Evolutionary conservation across 2,113 vertebrate genomes (phyloP).

Genomic region (Cheilinus undulatus): DNA sequence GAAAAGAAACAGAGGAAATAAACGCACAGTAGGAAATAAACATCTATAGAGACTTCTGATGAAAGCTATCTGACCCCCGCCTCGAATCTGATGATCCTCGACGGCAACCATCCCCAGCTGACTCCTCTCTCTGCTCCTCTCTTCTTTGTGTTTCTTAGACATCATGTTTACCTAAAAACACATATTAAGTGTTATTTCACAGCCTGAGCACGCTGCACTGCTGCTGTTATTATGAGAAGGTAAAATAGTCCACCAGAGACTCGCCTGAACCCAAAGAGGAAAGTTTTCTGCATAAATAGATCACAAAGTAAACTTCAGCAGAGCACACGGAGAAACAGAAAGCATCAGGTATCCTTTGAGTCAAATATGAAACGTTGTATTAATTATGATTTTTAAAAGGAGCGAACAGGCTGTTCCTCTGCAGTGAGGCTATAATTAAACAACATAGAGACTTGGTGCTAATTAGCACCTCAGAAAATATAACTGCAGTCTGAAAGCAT

Average conservation of each 20-base stretch:
- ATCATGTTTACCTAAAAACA: not conserved
- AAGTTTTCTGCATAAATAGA: constrained; percentile 1
- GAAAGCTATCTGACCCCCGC: constrained; percentile 31
- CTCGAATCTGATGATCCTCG: constrained; percentile 12
- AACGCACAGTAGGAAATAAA: constrained; percentile 4
- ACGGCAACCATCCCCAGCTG: not conserved
- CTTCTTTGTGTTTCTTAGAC: not conserved
- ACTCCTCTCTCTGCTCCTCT: not conserved
- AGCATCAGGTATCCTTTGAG: constrained; percentile 26
- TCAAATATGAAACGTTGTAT: constrained; percentile 27
- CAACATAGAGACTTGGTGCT: constrained; percentile 6
- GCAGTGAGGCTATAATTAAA: constrained; percentile 51
- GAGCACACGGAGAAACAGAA: not conserved
- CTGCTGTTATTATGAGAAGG: too few species aligned
- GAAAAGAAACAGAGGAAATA: not conserved
- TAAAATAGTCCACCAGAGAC: not conserved
- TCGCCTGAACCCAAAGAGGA: not conserved
- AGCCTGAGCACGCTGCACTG: not conserved
- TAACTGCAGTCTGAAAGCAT: constrained; percentile 23
- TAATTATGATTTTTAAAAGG: constrained; percentile 47
- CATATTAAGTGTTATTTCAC: not conserved
- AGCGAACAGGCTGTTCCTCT: constrained; percentile 34
- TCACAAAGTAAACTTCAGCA: not conserved
- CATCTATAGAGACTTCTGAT: constrained; percentile 4
- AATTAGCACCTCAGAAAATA: constrained; percentile 61